Evolutionary conservation across 1,140 invertebrate species (phyloP).

Genomic region (Bilobella aurantiaca): DNA sequence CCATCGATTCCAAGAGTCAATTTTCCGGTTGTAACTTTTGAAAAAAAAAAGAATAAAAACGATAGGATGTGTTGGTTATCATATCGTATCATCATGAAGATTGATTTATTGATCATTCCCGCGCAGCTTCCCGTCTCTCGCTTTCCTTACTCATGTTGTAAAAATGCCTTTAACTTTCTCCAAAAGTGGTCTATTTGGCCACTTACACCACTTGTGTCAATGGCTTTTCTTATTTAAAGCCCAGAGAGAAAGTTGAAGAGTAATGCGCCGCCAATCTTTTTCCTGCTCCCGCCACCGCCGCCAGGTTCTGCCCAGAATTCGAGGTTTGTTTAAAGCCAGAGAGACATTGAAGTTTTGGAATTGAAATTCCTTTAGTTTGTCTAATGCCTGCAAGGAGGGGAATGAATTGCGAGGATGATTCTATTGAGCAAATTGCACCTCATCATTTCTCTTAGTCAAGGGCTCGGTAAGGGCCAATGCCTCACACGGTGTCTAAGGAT

Average conservation of each 20-base stretch:
- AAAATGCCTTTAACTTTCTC: neutral
- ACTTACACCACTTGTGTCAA: too few species aligned
- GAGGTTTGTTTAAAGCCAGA: too few species aligned
- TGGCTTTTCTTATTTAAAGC: too few species aligned
- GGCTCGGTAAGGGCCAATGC: neutral
- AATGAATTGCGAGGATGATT: constrained; percentile 14
- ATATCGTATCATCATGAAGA: constrained; percentile 3
- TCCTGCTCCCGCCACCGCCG: too few species aligned
- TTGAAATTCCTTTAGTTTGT: neutral
- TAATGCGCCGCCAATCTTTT: too few species aligned
- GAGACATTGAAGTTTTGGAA: neutral
- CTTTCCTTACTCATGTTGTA: neutral
- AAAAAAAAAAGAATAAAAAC: neutral
- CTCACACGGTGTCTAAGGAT: neutral
- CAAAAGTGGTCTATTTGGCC: too few species aligned
- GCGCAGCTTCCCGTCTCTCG: neutral
- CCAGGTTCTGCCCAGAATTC: too few species aligned
- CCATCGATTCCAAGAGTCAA: neutral
- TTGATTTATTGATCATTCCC: constrained; percentile 8
- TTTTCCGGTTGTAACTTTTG: constrained; percentile 8
- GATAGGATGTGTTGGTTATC: constrained; percentile 1
- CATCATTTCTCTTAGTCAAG: constrained; percentile 20
- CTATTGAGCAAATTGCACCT: constrained; percentile 27
- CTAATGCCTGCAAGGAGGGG: too few species aligned
- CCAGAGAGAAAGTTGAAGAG: too few species aligned